phyloP scores from a whole-genome alignment of 1,140 invertebrate genomes.

The Himalopsyche phryganea region DNA sequence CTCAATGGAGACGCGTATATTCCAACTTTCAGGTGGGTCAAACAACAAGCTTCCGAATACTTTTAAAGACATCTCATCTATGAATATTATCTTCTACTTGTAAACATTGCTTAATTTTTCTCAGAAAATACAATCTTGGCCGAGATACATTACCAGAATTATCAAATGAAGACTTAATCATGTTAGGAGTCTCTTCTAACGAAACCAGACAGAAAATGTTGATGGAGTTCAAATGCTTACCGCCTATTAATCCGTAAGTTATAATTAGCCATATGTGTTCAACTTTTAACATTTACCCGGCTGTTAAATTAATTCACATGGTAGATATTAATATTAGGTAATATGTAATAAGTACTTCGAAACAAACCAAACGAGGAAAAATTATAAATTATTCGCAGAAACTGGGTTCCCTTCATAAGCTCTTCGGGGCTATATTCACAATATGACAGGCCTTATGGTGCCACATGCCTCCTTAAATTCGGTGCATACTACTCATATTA shows the following conservation, averaged over 20 bases:
- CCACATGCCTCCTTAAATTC: no score
- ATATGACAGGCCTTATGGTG: no score
- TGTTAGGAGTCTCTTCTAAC: constrained; percentile 43
- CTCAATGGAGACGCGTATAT: constrained; percentile 45
- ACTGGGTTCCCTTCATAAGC: no score
- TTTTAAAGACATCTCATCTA: constrained; percentile 23
- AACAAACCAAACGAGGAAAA: no score
- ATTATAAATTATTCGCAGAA: no score
- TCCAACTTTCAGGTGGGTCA: constrained; percentile 44
- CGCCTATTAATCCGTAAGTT: constrained; percentile 15
- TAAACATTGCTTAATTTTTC: background rate
- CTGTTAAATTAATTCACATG: no score
- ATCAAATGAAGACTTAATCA: constrained; percentile 44
- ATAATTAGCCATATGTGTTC: constrained; percentile 10
- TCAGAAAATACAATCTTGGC: constrained; percentile 5
- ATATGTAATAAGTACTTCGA: no score
- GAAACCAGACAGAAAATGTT: constrained; percentile 40
- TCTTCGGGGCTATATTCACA: no score
- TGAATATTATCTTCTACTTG: background rate
- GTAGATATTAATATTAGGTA: no score
- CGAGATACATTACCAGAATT: constrained; percentile 41
- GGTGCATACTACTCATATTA: no score
- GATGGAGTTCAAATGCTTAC: constrained; percentile 43
- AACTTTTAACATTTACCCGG: no score
- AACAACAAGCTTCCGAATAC: constrained; percentile 5